A percentile compares a stretch with the other conserved stretches of the same genome.
Evolutionary conservation across 2,888 invertebrate genomes (phyloP).

Genomic region (Lobophora halterata): DNA sequence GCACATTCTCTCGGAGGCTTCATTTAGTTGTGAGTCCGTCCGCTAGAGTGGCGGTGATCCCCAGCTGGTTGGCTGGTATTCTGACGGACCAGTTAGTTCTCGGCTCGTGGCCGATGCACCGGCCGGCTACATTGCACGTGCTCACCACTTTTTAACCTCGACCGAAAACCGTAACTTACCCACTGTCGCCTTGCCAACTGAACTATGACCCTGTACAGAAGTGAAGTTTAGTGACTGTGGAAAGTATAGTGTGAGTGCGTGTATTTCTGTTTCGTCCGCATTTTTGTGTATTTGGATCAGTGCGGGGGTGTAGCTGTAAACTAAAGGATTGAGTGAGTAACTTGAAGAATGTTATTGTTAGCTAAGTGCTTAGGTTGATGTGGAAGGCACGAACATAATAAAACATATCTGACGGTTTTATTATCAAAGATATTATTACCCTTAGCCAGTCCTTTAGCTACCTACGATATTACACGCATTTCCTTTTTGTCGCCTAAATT

Average conservation of each 20-base stretch:
- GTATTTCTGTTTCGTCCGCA: constrained; percentile 65
- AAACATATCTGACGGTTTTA: no score
- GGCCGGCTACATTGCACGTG: constrained; percentile 65
- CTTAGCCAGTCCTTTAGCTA: no score
- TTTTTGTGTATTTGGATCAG: constrained; percentile 51
- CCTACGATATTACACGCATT: no score
- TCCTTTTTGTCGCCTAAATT: no score
- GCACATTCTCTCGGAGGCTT: constrained; percentile 39
- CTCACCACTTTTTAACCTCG: constrained; percentile 58
- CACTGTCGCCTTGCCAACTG: constrained; percentile 49
- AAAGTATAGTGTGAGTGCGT: constrained; percentile 63
- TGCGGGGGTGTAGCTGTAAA: constrained; percentile 35
- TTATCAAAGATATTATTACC: no score
- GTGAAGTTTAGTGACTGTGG: constrained; percentile 53
- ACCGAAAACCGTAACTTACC: constrained; percentile 40
- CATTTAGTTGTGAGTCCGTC: constrained; percentile 65
- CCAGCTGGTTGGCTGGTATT: constrained; percentile 56
- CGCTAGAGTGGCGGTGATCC: constrained; percentile 67
- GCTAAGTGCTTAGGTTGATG: background rate
- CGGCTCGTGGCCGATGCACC: constrained; percentile 56
- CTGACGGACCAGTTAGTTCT: constrained; percentile 59
- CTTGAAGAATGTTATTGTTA: background rate
- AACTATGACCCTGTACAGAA: constrained; percentile 31
- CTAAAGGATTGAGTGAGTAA: constrained; percentile 15
- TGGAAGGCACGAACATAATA: no score